Evolutionary conservation across 1,140 invertebrate species (phyloP).

Genomic region (Drosophila burlai): DNA sequence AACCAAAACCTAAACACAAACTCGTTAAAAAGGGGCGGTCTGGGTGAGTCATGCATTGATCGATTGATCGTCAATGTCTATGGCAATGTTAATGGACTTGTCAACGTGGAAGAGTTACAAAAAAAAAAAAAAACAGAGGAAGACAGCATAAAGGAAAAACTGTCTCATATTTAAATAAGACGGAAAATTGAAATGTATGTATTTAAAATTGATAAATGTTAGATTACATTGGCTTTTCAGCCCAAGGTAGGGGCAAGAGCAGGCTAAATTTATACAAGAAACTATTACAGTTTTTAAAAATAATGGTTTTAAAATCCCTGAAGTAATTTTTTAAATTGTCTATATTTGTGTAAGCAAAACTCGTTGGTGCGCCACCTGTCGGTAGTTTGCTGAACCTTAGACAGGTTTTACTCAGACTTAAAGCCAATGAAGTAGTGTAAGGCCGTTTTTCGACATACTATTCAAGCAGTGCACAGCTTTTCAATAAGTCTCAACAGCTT

Average conservation of each 20-base stretch:
- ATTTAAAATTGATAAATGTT: too few relatives aligned
- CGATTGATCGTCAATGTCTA: conserved; percentile 38
- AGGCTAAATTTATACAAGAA: neutral
- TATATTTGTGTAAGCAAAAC: neutral
- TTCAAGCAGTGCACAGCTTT: neutral
- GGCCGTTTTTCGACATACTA: neutral
- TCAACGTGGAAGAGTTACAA: conserved; percentile 7
- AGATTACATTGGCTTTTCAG: too few relatives aligned
- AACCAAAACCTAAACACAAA: neutral
- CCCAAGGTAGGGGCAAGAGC: too few relatives aligned
- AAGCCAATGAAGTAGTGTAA: neutral
- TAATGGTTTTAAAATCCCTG: neutral
- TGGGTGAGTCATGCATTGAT: conserved; percentile 21
- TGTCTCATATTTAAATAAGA: neutral
- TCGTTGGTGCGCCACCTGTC: neutral
- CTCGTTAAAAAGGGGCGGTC: neutral
- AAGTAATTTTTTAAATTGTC: neutral
- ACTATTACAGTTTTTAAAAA: too few relatives aligned
- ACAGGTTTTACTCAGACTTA: too few relatives aligned
- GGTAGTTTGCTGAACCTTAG: neutral
- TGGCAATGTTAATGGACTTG: conserved; percentile 45
- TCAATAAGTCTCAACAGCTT: neutral
- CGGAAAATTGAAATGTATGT: too few relatives aligned
- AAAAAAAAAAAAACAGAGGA: too few relatives aligned
- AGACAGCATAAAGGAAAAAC: neutral